Base-by-base conservation (phyloP, 2,113 vertebrate species). In the Vidua macroura region DNA sequence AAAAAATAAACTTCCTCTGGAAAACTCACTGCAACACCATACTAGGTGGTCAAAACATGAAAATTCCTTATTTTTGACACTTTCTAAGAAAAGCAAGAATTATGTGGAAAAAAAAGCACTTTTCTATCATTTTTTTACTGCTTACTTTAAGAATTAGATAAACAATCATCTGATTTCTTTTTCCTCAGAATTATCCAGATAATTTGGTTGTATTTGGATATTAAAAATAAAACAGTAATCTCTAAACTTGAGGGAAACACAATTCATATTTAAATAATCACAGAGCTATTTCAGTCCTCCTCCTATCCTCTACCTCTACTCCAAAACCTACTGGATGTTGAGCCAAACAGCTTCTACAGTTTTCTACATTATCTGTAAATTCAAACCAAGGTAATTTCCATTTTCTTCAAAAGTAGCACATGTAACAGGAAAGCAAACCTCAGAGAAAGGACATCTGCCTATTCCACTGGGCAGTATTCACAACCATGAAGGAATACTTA, bases 401-500 rank as follows among this genome's bases (percentile, higher is more conserved):
- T n/a, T 79, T 30, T 24, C 18, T 62, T 83, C 6, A 43, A 33
- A 87, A 89, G n/a, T 9, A 68, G 19, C 28, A 49, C 7, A 1
- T 35, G 7, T 22, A 75, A 49, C 20, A 59, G 30, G 51, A 80
- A 83, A 74, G 56, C 10, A 84, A 89, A 72, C 13, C 24, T 24
- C 30, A 55, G 25, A 31, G 30, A 35, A 86, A 64, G 20, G 17
- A 8, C 17, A 46, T n/a, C 39, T 41, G 11, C 13, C 11, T 23
- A 46, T 70, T 44, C 19, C 55, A 66, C 58, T 6, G 13, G 21
- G 53, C 43, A 86, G 27, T 23, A 49, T 7, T 43, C 22, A 48
- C 25, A 69, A 33, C 27, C 35, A 30, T 16, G 48, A 33, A 49
- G 46, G 76, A 77, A 66, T 51, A 97, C 99, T 98, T 97, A 99